Base-by-base conservation (phyloP, 1,140 invertebrate species). In the Drosophila gunungcola region DNA sequence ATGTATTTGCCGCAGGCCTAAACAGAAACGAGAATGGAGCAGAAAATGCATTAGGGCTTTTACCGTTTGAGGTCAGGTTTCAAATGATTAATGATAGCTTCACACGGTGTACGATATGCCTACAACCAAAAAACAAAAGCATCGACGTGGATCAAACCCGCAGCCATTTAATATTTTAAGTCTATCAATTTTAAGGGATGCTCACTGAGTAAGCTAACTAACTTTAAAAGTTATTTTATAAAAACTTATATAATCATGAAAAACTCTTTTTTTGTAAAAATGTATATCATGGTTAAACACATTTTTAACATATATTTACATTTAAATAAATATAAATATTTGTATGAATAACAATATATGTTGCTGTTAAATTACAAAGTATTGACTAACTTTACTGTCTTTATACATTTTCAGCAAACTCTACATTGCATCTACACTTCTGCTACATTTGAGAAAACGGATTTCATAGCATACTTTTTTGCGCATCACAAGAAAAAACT, bases 1-100 rank as follows among this genome's bases (percentile, higher is more conserved):
- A 96, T 96, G 93, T 97, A 96, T 93, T 96, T 96, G 90, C 95
- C 96, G 93, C 96, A 96, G 80, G 96, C 95, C 94, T 96, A 70
- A 78, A 39, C 25, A 64, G 12, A 46, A 27, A 68, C 36, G 52
- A 55, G 72, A 86, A 77, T 6, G 49, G 45, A 67, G 10, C n/a
- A 36, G 11, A 65, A 16, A 61, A 36, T 49, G 55, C 29, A 76
- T 84, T 80, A 80, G 45, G 34, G 39, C 43, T 38, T 55, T 32
- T 45, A 46, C 29, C 6, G 11, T n/a, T 56, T 27, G n/a, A n/a
- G 32, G 29, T 21, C 51, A 49, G 27, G 32, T 34, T 63, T 36
- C 32, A 12, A n/a, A 58, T 63, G 51, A 75, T 43, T 39, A 64
- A 64, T 64, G 39, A 25, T 13, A 4, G 13, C 34, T 57, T 34